Percentiles rank a stretch among this genome's conserved stretches.
Conservation (phyloP, 2,797 vertebrate genomes). For the Lacerta agilis region DNA sequence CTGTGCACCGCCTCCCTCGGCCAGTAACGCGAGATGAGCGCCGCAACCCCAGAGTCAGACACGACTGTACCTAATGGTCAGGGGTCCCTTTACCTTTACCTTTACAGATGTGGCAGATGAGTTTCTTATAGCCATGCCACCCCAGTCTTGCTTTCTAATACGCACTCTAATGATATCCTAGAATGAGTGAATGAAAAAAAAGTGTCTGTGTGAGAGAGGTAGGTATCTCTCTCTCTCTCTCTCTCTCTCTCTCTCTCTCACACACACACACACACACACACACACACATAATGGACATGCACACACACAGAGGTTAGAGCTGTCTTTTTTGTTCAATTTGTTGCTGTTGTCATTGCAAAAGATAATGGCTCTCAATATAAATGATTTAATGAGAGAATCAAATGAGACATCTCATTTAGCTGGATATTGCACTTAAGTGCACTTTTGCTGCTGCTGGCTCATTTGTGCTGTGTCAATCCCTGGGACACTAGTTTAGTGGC, state of each 20-base stretch:
- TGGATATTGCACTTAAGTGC: slow-evolving; percentile 25
- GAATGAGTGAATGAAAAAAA: background rate
- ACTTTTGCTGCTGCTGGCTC: background rate
- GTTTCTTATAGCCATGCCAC: background rate
- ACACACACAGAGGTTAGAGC: background rate
- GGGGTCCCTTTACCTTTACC: no score
- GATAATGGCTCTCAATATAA: background rate
- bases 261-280: no score
- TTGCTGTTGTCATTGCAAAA: background rate
- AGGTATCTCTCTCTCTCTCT: no score
- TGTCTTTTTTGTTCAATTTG: background rate
- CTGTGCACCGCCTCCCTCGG: no score
- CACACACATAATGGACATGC: background rate
- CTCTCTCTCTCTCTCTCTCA: no score
- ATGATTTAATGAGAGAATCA: background rate
- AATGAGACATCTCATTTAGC: background rate
- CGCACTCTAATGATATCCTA: background rate
- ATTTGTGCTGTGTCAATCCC: background rate
- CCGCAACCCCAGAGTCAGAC: no score
- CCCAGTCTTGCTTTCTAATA: background rate
- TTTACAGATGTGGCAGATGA: background rate
- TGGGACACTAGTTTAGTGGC: slow-evolving; percentile 14
- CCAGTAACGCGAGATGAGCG: no score
- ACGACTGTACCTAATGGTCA: background rate
- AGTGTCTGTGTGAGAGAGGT: no score